These are phyloP conservation scores for Eupithecia insigniata DNA, from an alignment of 2,888 invertebrate genomes.

Conservation along the genomic window DNA sequence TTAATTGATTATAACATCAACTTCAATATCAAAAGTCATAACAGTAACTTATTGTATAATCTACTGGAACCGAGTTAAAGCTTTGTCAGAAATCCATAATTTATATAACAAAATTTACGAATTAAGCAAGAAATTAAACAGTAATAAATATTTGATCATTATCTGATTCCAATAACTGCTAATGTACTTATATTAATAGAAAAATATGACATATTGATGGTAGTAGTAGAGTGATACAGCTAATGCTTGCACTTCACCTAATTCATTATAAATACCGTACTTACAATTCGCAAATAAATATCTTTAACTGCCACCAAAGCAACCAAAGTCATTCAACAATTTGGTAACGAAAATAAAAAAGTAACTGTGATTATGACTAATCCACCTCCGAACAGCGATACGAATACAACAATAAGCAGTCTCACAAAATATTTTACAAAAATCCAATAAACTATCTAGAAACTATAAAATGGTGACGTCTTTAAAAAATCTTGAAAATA, in stretches of 20 bases:
- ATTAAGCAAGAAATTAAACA: slow-evolving; percentile 81
- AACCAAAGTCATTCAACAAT: slow-evolving; percentile 80
- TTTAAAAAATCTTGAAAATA: slow-evolving; percentile 70
- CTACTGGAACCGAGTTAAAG: slow-evolving; percentile 85
- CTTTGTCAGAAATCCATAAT: slow-evolving; percentile 83
- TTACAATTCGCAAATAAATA: slow-evolving; percentile 60
- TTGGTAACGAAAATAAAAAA: slow-evolving; percentile 83
- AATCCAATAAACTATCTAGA: slow-evolving; percentile 81
- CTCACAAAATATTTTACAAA: slow-evolving; percentile 84
- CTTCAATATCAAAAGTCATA: slow-evolving; percentile 82
- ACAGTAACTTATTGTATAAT: slow-evolving; percentile 83
- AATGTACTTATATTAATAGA: slow-evolving; percentile 61
- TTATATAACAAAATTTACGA: slow-evolving; percentile 82
- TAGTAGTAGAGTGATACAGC: slow-evolving; percentile 55
- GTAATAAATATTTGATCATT: slow-evolving; percentile 84
- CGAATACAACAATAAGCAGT: slow-evolving; percentile 84
- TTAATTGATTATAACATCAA: slow-evolving; percentile 83
- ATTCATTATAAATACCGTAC: slow-evolving; percentile 51
- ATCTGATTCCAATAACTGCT: slow-evolving; percentile 70
- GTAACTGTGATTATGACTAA: slow-evolving; percentile 77
- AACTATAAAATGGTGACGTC: slow-evolving; percentile 79
- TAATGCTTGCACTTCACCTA: slow-evolving; percentile 45
- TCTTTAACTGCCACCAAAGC: slow-evolving; percentile 77
- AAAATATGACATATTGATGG: slow-evolving; percentile 66
- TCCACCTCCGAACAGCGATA: slow-evolving; percentile 77